Conservation (phyloP, 2,888 invertebrate species). For the Urechis unicinctus region DNA sequence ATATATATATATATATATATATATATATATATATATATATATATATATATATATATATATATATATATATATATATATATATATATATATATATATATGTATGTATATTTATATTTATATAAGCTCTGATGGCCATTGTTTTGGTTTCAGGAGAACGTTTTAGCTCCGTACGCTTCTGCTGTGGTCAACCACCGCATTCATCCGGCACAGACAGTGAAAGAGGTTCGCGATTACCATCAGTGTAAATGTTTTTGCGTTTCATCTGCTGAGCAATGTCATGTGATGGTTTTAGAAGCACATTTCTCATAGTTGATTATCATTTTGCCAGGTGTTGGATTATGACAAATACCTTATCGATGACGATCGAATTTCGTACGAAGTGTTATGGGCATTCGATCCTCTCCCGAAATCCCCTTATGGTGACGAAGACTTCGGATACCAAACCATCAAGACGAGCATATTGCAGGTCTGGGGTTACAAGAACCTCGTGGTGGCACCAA, state of each 20-base stretch:
- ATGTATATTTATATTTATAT: too few relatives aligned
- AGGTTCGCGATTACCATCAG: conserved; percentile 30
- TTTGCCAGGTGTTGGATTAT: conserved; percentile 37
- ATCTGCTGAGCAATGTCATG: not conserved
- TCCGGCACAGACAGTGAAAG: conserved; percentile 50
- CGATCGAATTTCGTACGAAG: conserved; percentile 43
- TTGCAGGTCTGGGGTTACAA: conserved; percentile 45
- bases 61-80: too few relatives aligned
- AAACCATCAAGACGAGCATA: conserved; percentile 49
- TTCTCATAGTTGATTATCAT: not conserved
- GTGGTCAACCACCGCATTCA: conserved; percentile 54
- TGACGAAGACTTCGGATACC: conserved; percentile 45
- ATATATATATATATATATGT: too few relatives aligned
- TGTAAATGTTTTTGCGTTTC: not conserved
- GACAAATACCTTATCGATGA: conserved; percentile 40
- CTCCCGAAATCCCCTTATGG: conserved; percentile 50
- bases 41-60: too few relatives aligned
- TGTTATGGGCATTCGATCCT: conserved; percentile 38
- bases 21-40: too few relatives aligned
- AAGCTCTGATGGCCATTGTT: too few relatives aligned
- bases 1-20: too few relatives aligned
- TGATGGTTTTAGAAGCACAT: too few relatives aligned
- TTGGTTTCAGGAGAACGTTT: conserved; percentile 50
- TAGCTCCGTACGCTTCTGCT: conserved; percentile 51
- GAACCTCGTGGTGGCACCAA: conserved; percentile 49